Conservation (phyloP, 2,888 invertebrate genomes). For the Acrobasis suavella region DNA sequence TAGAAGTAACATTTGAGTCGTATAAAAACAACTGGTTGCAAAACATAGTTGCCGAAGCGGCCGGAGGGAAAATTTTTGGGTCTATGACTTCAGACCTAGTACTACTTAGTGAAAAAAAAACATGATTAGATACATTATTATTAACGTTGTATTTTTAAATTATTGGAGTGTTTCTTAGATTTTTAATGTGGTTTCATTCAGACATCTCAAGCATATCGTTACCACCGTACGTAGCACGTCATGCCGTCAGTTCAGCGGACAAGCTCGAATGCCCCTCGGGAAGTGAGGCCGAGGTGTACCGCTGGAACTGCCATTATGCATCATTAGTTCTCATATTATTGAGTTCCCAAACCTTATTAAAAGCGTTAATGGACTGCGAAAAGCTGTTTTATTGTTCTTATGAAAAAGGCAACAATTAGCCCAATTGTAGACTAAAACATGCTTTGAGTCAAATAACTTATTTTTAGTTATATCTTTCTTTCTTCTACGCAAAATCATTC, state of each 20-base stretch:
- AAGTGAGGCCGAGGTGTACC: constrained; percentile 37
- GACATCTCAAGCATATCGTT: not conserved
- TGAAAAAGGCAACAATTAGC: constrained; percentile 18
- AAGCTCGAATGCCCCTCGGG: constrained; percentile 51
- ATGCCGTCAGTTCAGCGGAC: constrained; percentile 38
- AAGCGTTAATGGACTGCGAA: constrained; percentile 13
- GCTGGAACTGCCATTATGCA: constrained; percentile 40
- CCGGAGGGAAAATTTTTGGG: too few species aligned
- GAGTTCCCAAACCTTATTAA: constrained; percentile 21
- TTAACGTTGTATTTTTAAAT: too few species aligned
- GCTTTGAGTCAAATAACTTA: not conserved
- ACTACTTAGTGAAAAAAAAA: too few species aligned
- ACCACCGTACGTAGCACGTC: not conserved
- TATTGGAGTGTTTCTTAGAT: too few species aligned
- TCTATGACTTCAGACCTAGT: too few species aligned
- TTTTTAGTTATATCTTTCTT: too few species aligned
- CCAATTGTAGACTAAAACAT: constrained; percentile 8
- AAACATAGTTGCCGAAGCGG: too few species aligned
- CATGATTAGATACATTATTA: too few species aligned
- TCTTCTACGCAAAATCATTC: not conserved
- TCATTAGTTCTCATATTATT: constrained; percentile 25
- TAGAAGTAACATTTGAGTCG: too few species aligned
- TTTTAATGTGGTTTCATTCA: too few species aligned
- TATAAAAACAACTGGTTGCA: too few species aligned
- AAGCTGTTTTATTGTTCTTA: constrained; percentile 17